Conservation (phyloP, 2,113 vertebrate genomes). For the Phainopepla nitens region DNA sequence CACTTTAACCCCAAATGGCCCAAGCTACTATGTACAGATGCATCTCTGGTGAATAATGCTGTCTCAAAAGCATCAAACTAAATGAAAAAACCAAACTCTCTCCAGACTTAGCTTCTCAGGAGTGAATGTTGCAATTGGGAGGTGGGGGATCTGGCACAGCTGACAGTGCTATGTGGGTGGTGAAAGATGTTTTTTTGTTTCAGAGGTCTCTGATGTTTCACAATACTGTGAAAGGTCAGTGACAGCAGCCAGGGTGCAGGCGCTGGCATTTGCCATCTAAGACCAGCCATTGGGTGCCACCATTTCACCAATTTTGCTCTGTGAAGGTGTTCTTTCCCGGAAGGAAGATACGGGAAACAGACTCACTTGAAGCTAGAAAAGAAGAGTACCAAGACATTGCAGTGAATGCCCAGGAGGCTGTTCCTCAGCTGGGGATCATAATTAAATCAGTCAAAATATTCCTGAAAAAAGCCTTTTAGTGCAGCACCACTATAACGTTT, state of each 20-base stretch:
- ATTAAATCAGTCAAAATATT: background rate
- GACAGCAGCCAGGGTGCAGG: background rate
- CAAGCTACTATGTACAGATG: background rate
- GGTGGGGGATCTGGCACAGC: background rate
- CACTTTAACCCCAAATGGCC: background rate
- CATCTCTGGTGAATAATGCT: background rate
- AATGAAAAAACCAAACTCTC: background rate
- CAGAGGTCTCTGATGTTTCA: conserved; percentile 19
- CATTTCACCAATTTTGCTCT: background rate
- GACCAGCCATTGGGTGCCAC: background rate
- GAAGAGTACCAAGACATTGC: background rate
- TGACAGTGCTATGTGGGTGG: background rate
- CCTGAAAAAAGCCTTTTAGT: background rate
- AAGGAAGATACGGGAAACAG: background rate
- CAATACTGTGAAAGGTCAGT: background rate
- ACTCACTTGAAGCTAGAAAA: background rate
- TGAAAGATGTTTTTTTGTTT: background rate
- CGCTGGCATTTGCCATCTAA: background rate
- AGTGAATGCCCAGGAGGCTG: background rate
- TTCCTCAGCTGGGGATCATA: background rate
- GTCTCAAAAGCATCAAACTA: background rate
- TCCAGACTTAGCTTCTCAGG: background rate
- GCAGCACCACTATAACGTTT: background rate
- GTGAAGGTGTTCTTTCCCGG: background rate
- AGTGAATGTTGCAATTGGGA: background rate